A percentile compares a stretch with the other conserved stretches of the same genome.
Conservation (phyloP, 2,113 vertebrate genomes). For the Lichenostomus cassidix region DNA sequence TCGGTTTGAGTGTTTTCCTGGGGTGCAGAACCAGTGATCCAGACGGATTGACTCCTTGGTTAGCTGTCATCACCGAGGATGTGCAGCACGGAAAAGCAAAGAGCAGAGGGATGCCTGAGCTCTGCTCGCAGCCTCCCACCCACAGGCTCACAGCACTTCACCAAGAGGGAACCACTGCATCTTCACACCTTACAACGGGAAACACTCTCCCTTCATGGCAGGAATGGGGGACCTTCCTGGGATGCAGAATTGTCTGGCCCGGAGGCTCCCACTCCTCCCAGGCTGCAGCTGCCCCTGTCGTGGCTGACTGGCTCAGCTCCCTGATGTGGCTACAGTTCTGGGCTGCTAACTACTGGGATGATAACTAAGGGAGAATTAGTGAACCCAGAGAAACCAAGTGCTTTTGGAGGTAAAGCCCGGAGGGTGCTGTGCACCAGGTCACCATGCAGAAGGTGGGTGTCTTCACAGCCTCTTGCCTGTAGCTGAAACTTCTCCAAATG, state of each 20-base stretch:
- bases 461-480: neutral
- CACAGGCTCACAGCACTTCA: fast-evolving
- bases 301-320: neutral
- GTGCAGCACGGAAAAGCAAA: neutral
- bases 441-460: fast-evolving
- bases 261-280: neutral
- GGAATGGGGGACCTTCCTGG: neutral
- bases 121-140: neutral
- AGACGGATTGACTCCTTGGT: neutral
- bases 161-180: neutral
- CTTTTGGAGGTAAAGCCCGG: neutral
- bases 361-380: neutral
- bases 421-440: neutral
- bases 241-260: neutral
- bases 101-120: neutral
- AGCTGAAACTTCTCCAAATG: neutral
- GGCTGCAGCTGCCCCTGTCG: neutral
- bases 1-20: neutral
- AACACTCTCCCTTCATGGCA: neutral
- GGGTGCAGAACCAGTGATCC: neutral
- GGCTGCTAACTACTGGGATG: neutral
- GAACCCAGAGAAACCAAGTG: neutral
- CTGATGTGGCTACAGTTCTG: neutral
- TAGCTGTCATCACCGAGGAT: neutral
- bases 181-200: neutral